These are phyloP conservation scores for Corythornis cristatus DNA, from an alignment of 2,113 vertebrate species.

Conservation along the genomic window DNA sequence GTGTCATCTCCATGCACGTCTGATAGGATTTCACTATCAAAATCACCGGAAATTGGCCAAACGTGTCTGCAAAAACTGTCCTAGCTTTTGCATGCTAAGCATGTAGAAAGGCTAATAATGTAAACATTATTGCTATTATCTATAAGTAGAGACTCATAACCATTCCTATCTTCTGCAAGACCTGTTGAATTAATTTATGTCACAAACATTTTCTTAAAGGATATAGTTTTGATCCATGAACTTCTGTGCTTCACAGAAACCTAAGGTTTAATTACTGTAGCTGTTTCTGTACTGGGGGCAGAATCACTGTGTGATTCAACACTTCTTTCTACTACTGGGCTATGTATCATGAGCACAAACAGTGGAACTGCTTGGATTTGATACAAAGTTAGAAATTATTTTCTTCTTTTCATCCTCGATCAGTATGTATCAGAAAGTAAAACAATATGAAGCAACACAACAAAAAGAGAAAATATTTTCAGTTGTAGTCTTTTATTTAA, in stretches of 20 bases:
- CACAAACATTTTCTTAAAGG: not conserved
- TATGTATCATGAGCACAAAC: not conserved
- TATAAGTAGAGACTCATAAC: not conserved
- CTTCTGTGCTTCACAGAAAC: not conserved
- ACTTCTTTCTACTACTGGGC: not conserved
- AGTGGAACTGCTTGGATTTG: not conserved
- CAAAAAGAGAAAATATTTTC: constrained; percentile 10
- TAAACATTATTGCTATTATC: not conserved
- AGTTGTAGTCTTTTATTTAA: not conserved
- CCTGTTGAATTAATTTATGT: not conserved
- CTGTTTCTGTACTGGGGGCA: not conserved
- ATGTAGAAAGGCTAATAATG: not conserved
- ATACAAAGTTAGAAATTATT: not conserved
- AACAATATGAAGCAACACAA: not conserved
- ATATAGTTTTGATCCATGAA: not conserved
- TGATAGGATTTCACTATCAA: not conserved
- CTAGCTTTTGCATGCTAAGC: not conserved
- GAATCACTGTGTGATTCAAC: not conserved
- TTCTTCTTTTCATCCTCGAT: not conserved
- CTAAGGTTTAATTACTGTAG: not conserved
- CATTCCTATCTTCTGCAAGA: not conserved
- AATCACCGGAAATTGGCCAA: not conserved
- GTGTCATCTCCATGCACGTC: not conserved
- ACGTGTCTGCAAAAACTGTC: not conserved
- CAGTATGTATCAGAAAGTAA: not conserved